Evolutionary conservation across 1,140 invertebrate species (phyloP).

Genomic region (Rhizoglyphus robini): DNA sequence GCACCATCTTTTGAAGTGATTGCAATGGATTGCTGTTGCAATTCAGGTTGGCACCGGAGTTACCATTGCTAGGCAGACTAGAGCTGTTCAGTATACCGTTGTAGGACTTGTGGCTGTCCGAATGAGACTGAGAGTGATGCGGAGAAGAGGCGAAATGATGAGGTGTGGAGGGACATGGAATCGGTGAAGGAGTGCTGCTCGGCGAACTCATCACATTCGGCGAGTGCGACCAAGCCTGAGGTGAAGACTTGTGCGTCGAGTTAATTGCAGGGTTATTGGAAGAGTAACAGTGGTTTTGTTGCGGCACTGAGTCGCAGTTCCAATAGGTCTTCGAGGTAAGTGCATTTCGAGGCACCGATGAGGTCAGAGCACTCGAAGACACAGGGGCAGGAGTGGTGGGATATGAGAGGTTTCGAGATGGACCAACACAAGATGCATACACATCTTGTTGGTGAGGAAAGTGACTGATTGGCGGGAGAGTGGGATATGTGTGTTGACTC

Average conservation of each 20-base stretch:
- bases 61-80: background rate
- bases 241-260: constrained; percentile 1
- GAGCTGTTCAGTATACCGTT: background rate
- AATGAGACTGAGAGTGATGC: constrained; percentile 23
- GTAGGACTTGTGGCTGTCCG: background rate
- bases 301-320: background rate
- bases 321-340: background rate
- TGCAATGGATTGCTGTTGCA: constrained; percentile 27
- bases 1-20: constrained; percentile 30
- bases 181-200: constrained; percentile 26
- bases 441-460: constrained; percentile 3
- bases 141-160: constrained; percentile 26
- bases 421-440: background rate
- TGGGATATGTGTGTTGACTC: background rate
- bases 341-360: background rate
- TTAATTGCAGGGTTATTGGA: background rate
- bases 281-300: background rate
- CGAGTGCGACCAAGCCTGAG: constrained; percentile 10
- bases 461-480: constrained; percentile 5
- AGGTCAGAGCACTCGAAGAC: too few species aligned
- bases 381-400: background rate
- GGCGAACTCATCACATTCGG: constrained; percentile 25
- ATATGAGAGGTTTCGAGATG: background rate
- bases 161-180: background rate
- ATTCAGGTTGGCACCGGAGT: background rate